A percentile compares a stretch with the other conserved stretches of the same genome.
Evolutionary conservation across 2,113 vertebrate species (phyloP).

Genomic region (Serilophus lunatus): DNA sequence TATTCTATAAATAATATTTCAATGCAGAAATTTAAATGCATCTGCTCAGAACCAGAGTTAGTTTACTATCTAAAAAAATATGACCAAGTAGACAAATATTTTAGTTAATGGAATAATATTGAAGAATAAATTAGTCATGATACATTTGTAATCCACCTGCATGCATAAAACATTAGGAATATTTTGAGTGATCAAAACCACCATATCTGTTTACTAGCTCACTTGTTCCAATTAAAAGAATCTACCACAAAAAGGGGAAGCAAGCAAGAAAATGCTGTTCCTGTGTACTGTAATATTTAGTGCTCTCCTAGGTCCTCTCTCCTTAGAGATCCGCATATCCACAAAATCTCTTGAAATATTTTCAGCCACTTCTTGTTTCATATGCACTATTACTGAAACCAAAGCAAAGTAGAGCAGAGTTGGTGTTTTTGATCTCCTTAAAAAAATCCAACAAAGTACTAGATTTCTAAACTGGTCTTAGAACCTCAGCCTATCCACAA

Average conservation of each 20-base stretch:
- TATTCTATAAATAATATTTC: background rate
- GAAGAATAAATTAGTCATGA: constrained; percentile 53
- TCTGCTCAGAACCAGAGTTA: background rate
- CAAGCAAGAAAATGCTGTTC: background rate
- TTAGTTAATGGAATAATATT: constrained; percentile 36
- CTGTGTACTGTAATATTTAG: background rate
- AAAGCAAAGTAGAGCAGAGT: background rate
- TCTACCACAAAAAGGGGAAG: background rate
- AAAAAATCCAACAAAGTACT: background rate
- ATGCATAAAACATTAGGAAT: constrained; percentile 42
- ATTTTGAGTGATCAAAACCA: constrained; percentile 33
- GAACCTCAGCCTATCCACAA: background rate
- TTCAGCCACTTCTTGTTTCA: background rate
- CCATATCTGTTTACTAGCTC: background rate
- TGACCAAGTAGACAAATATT: constrained; percentile 41
- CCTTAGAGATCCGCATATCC: background rate
- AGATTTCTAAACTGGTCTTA: background rate
- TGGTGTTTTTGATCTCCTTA: background rate
- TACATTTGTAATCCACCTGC: constrained; percentile 25
- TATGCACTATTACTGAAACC: background rate
- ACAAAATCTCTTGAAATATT: background rate
- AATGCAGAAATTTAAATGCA: background rate
- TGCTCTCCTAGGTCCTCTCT: background rate
- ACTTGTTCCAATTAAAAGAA: background rate
- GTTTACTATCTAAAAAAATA: background rate